Evolutionary conservation across 2,888 invertebrate species (phyloP).

Genomic region (Panopea generosa): DNA sequence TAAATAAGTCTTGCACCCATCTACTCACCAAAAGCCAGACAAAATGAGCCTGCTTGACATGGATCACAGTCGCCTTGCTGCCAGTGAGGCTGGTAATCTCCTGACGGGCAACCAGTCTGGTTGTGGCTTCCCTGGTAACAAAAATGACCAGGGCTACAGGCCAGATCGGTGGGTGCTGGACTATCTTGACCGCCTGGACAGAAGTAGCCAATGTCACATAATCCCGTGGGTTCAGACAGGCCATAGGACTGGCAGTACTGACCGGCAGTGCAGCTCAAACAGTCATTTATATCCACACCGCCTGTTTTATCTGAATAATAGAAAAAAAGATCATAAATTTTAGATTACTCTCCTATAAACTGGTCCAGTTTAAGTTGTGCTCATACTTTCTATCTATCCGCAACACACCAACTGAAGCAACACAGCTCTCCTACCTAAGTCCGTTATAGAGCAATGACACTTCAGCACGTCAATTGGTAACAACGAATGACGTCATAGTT

Average conservation of each 20-base stretch:
- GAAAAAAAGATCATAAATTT: too few species aligned
- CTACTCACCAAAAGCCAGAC: constrained; percentile 79
- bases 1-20: too few species aligned
- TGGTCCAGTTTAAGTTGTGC: too few species aligned
- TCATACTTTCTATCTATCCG: too few species aligned
- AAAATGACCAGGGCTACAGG: constrained; percentile 84
- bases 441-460: too few species aligned
- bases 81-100: constrained; percentile 82
- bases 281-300: constrained; percentile 75
- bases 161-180: constrained; percentile 70
- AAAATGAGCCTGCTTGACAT: constrained; percentile 82
- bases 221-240: constrained; percentile 73
- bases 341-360: too few species aligned
- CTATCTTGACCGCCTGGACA: constrained; percentile 82
- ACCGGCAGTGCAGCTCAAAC: constrained; percentile 80
- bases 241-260: constrained; percentile 81
- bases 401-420: too few species aligned
- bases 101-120: constrained; percentile 83
- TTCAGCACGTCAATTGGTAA: too few species aligned
- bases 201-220: constrained; percentile 81
- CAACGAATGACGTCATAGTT: too few species aligned
- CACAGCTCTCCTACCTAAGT: too few species aligned
- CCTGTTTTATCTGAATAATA: constrained; percentile 75
- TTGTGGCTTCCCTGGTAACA: constrained; percentile 81
- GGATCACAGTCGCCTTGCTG: constrained; percentile 76